Evolutionary conservation across 1,140 invertebrate genomes (phyloP), one percentile per base, ranked within the genome.

Genomic region (Brachionus plicatilis): DNA sequence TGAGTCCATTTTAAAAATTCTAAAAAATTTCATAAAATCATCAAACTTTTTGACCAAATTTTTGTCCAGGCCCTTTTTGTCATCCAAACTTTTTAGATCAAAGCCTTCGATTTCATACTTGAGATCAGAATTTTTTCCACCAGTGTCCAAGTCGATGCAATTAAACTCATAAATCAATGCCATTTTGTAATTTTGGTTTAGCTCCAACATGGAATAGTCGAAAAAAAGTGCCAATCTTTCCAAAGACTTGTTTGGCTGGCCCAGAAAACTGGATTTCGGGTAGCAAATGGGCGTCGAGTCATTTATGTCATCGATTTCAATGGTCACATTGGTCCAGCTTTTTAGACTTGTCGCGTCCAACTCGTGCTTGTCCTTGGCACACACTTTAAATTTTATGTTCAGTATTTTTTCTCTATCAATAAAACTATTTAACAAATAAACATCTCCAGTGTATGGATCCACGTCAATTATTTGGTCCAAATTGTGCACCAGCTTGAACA

Each of bases 251-350:
- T 50, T 27, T 3, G 11, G 47, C 12, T 24, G 7, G 12, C 0
- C 8, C 11, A 27, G 3, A 76, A 27, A 50, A 76, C 27, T 27
- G 8, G 43, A 11, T 76, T 29, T 76, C 3, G 43, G 6, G 17
- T 20, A 27, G 53, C 72, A 76, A 47, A 24, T 47, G 3, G 72
- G 72, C n/a, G 3, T 47, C 1, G 72, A 76, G 47, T 76, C 72
- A 5, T 76, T 76, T 47, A 76, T 50, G 33, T 76, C 72, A 50
- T 50, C 45, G 27, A 76, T 47, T 76, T 76, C 72, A 27, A 76
- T 76, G 11, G 20, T 24, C n/a, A 76, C 43, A 27, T 24, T 47
- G 14, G 47, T 27, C 20, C 43, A 47, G 43, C 27, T 76, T 20
- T 76, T 76, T 76, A 76, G n/a, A 27, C 72, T 24, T 27, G 37